Evolutionary conservation across 2,113 vertebrate genomes (phyloP), one percentile per base, ranked within the genome.

Genomic region (western clawed frog (Xenopus tropicalis)): DNA sequence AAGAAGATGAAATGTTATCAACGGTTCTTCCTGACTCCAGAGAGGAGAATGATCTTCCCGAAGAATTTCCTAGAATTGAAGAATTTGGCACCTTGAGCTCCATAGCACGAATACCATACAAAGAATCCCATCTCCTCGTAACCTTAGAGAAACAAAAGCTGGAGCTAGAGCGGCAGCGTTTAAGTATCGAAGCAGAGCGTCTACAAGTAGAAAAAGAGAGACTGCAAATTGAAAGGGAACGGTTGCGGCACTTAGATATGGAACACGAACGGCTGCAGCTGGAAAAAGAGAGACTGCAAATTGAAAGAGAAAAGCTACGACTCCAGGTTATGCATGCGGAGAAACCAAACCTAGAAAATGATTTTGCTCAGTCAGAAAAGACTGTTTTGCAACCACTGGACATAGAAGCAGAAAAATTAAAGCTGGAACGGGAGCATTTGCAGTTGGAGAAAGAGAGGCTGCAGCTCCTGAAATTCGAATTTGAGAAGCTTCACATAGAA

Each of bases 381-480:
- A 80, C 89, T 16, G 5, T 84, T 1, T 84, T 91, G 77, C 89
- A 87, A 46, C 90, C 90, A 0, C 86, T 93, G 74, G 92, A 96
- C 85, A 83, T 95, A 79, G 95, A 98, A 85, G 82, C 92, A 0
- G 94, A 95, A 70, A 94, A 93, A 84, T 70, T 98, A 56, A 96
- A 93, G 85, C 89, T 98, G 5, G 95, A 98, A 83, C 92, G 93
- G 71, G 96, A 96, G 82, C 90, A 93, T 59, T 88, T 96, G 78
- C 94, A 95, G 70, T 84, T 98, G 66, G 94, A 97, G 71, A 96
- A 96, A 17, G 94, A 98, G 73, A 88, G 94, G 76, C 88, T 98
- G 77, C 96, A 97, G 82, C 95, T 97, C 77, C 83, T 96, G 1
- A 97, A 94, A 79, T 96, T 96, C 72, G 96, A 96, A 80, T 91